phyloP scores from a whole-genome alignment of 2,113 vertebrate genomes.

The Motacilla tschutschensis region DNA sequence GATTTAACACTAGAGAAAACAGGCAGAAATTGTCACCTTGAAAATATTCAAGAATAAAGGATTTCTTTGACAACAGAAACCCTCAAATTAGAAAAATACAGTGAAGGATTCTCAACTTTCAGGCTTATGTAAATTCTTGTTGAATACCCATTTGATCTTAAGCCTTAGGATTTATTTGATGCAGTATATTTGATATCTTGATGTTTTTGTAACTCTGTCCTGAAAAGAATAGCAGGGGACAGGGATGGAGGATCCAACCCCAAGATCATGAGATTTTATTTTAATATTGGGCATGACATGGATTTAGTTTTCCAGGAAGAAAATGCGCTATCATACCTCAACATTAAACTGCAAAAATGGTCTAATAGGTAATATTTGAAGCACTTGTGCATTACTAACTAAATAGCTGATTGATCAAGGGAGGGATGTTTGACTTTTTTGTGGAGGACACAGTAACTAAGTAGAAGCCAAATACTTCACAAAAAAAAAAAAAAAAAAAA shows the following conservation, averaged over 20 bases:
- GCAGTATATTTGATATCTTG: background rate
- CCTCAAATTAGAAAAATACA: background rate
- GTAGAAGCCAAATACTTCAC: constrained; percentile 42
- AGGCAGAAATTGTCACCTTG: background rate
- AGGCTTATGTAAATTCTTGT: constrained; percentile 13
- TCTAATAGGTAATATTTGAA: background rate
- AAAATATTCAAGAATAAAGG: background rate
- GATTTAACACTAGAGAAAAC: background rate
- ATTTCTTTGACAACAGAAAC: background rate
- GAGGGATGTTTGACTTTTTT: constrained; percentile 21
- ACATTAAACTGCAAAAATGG: background rate
- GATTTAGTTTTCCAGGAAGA: background rate
- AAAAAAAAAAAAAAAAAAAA: background rate
- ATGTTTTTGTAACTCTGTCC: constrained; percentile 4
- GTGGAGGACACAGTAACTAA: constrained; percentile 9
- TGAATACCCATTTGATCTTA: constrained; percentile 10
- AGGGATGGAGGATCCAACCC: background rate
- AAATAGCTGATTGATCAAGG: constrained; percentile 30
- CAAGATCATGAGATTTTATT: background rate
- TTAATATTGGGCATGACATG: background rate
- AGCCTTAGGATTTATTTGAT: background rate
- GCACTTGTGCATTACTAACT: background rate
- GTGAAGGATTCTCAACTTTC: background rate
- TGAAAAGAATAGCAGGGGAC: background rate
- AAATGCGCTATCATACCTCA: background rate